A percentile compares a stretch with the other conserved stretches of the same genome.
Evolutionary conservation across 2,113 vertebrate species (phyloP).

Genomic region (Spea multiplicata): DNA sequence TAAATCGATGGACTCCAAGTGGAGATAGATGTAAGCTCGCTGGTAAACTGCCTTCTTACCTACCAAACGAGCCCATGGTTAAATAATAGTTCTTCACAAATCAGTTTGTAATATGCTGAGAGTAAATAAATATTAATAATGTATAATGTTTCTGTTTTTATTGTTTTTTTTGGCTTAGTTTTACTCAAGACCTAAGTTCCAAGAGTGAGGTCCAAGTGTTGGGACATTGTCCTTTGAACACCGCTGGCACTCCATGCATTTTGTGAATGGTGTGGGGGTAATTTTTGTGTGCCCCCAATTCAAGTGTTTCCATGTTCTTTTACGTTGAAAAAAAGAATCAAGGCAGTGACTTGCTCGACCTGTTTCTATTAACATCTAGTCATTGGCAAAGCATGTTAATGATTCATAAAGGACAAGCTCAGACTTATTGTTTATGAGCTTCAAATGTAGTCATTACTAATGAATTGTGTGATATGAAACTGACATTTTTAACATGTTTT

Average conservation of each 20-base stretch:
- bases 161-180: neutral
- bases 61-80: neutral
- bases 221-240: neutral
- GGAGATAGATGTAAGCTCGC: neutral
- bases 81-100: neutral
- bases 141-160: too few relatives aligned
- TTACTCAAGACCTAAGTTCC: neutral
- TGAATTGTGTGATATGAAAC: too few relatives aligned
- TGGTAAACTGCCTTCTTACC: neutral
- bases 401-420: constrained; percentile 15
- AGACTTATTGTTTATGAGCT: neutral
- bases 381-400: constrained; percentile 16
- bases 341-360: constrained; percentile 3
- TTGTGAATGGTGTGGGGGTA: neutral
- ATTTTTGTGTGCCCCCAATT: neutral
- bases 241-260: neutral
- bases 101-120: too few relatives aligned
- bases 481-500: too few relatives aligned
- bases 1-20: neutral
- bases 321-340: neutral
- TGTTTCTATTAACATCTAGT: constrained; percentile 30
- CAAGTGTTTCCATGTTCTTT: constrained; percentile 17
- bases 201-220: neutral
- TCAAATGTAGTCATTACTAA: too few relatives aligned
- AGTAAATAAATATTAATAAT: too few relatives aligned